Evolutionary conservation across 2,113 vertebrate genomes (phyloP).

Genomic region (Leptocoma aspasia): DNA sequence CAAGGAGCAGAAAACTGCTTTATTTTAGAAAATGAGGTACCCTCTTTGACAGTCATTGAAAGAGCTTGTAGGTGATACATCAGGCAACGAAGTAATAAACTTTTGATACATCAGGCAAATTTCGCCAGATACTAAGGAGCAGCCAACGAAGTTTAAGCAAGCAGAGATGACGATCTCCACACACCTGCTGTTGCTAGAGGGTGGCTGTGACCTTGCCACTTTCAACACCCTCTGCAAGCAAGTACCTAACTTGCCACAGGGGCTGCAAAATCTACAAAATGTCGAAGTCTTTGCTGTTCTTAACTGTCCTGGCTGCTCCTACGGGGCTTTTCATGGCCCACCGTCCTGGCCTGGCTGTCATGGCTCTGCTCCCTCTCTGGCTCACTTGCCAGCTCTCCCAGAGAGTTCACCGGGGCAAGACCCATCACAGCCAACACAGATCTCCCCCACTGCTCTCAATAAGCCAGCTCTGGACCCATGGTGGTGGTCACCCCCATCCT

Average conservation of each 20-base stretch:
- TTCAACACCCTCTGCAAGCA: background rate
- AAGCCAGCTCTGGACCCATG: background rate
- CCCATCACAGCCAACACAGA: background rate
- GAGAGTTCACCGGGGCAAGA: background rate
- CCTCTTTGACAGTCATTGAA: background rate
- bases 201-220: no score
- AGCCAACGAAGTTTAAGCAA: no score
- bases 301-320: background rate
- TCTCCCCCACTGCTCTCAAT: background rate
- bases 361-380: background rate
- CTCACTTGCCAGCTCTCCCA: no score
- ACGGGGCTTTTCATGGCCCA: background rate
- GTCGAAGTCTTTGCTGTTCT: rapidly evolving
- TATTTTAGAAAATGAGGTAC: background rate
- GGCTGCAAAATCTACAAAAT: background rate
- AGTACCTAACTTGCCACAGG: no score
- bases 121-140: rapidly evolving
- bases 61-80: background rate
- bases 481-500: background rate
- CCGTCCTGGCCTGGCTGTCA: background rate
- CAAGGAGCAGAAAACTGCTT: background rate
- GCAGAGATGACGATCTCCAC: no score
- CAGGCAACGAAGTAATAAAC: background rate
- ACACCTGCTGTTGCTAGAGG: rapidly evolving
- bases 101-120: background rate